phyloP scores from a whole-genome alignment of 2,888 invertebrate species.

The Drosophila stalkeri region DNA sequence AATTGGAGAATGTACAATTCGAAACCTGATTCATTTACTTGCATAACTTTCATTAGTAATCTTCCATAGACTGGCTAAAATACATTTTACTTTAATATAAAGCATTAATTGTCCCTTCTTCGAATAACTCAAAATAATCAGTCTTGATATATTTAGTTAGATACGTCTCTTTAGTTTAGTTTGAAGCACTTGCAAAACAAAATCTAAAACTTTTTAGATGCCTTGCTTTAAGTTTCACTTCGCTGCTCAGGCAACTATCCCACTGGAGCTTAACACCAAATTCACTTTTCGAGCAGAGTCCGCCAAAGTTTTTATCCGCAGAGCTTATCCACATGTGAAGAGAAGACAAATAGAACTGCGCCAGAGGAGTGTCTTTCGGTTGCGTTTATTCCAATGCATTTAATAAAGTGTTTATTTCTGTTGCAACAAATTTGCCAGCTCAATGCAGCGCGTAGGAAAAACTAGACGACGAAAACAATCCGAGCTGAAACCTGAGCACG shows the following conservation, averaged over 20 bases:
- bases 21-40: no score
- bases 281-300: slow-evolving; percentile 59
- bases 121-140: not conserved
- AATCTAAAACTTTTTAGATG: not conserved
- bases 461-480: slow-evolving; percentile 65
- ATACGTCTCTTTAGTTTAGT: not conserved
- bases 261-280: slow-evolving; percentile 73
- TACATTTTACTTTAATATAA: no score
- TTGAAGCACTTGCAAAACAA: not conserved
- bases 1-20: no score
- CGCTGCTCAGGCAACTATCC: slow-evolving; percentile 34
- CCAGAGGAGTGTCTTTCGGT: slow-evolving; percentile 16
- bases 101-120: no score
- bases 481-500: slow-evolving; percentile 75
- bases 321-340: slow-evolving; percentile 54
- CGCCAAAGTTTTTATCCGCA: slow-evolving; percentile 54
- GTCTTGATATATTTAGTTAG: not conserved
- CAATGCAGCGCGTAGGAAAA: slow-evolving; percentile 54
- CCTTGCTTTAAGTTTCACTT: slow-evolving; percentile 9
- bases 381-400: slow-evolving; percentile 81
- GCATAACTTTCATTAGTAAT: no score
- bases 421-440: slow-evolving; percentile 81
- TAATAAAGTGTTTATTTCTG: slow-evolving; percentile 82
- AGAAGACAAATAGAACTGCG: slow-evolving; percentile 42
- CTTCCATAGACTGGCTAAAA: no score